Conservation (phyloP, 2,113 vertebrate species). For the Pyxicephalus adspersus region DNA sequence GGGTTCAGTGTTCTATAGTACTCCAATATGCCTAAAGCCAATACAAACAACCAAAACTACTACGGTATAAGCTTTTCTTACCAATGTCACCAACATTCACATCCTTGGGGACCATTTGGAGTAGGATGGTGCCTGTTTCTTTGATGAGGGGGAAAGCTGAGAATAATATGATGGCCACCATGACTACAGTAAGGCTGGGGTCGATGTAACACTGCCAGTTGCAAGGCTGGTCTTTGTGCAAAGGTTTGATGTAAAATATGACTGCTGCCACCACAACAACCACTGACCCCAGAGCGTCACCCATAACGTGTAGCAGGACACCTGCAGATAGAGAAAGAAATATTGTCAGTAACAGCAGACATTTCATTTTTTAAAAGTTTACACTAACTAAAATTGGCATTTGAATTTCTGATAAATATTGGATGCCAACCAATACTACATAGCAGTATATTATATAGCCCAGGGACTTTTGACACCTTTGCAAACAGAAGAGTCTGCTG, state of each 20-base stretch:
- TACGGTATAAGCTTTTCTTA: constrained; percentile 62
- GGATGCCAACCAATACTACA: too few relatives aligned
- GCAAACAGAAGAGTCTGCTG: too few relatives aligned
- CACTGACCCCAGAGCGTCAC: constrained; percentile 80
- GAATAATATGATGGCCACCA: constrained; percentile 82
- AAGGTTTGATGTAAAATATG: constrained; percentile 75
- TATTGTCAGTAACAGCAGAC: not conserved
- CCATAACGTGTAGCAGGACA: constrained; percentile 80
- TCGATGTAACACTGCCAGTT: constrained; percentile 90
- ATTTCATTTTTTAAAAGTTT: too few relatives aligned
- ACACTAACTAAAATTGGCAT: not conserved
- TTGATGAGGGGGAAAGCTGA: constrained; percentile 81
- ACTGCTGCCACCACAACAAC: constrained; percentile 74
- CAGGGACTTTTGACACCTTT: too few relatives aligned
- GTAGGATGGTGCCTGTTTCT: constrained; percentile 79
- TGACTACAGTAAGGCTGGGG: constrained; percentile 80
- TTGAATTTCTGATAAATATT: too few relatives aligned
- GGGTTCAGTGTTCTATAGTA: too few relatives aligned
- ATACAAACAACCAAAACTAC: not conserved
- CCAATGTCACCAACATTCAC: constrained; percentile 73
- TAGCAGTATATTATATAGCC: too few relatives aligned
- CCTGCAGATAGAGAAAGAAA: constrained; percentile 62
- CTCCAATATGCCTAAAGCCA: too few relatives aligned
- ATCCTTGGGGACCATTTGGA: constrained; percentile 82
- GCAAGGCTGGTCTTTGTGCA: constrained; percentile 62